Evolutionary conservation across 2,113 vertebrate species (phyloP), one percentile per base, ranked within the genome.

Genomic region (Agapornis roseicollis): DNA sequence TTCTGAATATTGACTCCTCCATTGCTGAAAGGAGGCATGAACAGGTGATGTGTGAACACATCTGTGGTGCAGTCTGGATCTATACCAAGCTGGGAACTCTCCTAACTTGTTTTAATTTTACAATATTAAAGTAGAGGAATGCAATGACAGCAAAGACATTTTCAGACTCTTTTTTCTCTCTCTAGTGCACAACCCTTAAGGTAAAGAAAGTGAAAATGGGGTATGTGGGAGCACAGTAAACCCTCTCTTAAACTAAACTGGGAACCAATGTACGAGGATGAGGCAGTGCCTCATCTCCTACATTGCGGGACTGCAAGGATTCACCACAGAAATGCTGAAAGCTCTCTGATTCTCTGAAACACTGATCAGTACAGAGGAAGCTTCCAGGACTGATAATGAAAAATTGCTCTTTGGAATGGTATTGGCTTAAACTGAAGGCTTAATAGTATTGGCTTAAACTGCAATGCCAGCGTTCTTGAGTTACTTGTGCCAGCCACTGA

Each of bases 381-480:
- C 84, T 97, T 97, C 94, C 96, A 97, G 93, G 81, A 65, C 78
- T 66, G 92, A 92, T 96, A 96, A 97, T 91, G 88, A 97, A 96
- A 93, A 96, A 97, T 91, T 95, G 60, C 93, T 97, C 80, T 88
- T 89, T 93, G 97, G 95, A 96, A 97, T 91, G 53, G 28, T 66
- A 53, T 97, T 97, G 96, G 94, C 96, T 95, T 85, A 72, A 84
- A 83, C 13, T 0, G 0, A 78, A 85, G 42, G 60, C 35, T n/a
- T n/a, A 96, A 97, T 91, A 50, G 28, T 66, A 53, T 97, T 97
- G 96, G 94, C 96, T 95, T 85, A 72, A 84, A 83, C 13, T 79
- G 22, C 46, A 72, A n/a, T 47, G 95, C 95, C 96, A 98, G 82
- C 35, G 91, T 58, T 80, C 28, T 90, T 79, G 81, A 89, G 85